phyloP scores from a whole-genome alignment of 2,113 vertebrate species.

The Salvator merianae region DNA sequence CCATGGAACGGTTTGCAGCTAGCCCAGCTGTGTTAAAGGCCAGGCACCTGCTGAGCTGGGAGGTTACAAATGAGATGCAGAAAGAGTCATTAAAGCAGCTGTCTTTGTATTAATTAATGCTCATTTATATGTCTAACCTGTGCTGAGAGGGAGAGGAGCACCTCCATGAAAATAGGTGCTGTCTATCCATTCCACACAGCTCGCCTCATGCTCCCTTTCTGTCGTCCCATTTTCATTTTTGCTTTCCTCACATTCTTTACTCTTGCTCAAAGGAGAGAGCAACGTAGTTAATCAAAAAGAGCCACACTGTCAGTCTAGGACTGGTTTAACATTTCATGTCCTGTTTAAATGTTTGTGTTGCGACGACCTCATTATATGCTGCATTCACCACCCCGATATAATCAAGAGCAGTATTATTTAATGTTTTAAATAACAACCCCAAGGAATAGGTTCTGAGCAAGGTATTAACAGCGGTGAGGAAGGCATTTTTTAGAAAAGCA shows the following conservation, averaged over 20 bases:
- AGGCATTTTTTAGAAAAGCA: no score
- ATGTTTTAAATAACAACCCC: neutral
- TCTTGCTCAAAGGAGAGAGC: neutral
- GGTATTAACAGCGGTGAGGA: neutral
- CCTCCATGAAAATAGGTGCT: neutral
- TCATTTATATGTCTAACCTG: constrained; percentile 24
- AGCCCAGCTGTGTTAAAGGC: neutral
- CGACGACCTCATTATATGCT: neutral
- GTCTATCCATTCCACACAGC: neutral
- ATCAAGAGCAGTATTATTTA: neutral
- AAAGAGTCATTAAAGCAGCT: neutral
- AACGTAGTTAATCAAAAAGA: neutral
- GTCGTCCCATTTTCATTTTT: no score
- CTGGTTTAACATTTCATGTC: neutral
- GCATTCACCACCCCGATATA: neutral
- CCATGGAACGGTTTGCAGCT: neutral
- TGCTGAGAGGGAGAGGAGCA: neutral
- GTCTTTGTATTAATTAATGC: constrained; percentile 27
- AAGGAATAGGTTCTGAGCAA: no score
- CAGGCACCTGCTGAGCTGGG: neutral
- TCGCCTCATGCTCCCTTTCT: neutral
- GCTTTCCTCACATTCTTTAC: neutral
- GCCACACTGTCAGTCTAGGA: neutral
- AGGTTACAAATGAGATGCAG: neutral
- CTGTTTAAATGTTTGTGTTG: neutral